Percentiles rank a stretch among this genome's conserved stretches.
These are phyloP conservation scores for Heterohyrax brucei DNA, from an alignment of 2,797 vertebrate genomes.

Conservation along the genomic window DNA sequence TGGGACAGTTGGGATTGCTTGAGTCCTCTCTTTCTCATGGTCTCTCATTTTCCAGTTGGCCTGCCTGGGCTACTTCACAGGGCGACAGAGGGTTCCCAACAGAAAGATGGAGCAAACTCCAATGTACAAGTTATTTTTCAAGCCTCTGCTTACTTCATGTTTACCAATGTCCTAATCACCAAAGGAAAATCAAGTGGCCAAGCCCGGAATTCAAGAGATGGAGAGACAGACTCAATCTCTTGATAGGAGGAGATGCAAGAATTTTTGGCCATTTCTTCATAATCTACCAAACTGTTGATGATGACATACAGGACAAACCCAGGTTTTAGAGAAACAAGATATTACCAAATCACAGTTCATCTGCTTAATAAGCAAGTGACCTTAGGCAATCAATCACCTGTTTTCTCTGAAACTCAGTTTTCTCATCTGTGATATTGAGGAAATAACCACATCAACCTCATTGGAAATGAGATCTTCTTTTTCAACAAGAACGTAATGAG, in stretches of 20 bases:
- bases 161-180: background rate
- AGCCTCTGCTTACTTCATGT: background rate
- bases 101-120: constrained; percentile 24
- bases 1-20: background rate
- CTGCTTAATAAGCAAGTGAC: constrained; percentile 6
- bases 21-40: background rate
- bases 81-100: background rate
- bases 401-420: constrained; percentile 7
- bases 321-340: background rate
- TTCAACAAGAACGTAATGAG: background rate
- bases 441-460: constrained; percentile 26
- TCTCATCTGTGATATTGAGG: background rate
- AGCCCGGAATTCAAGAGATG: background rate
- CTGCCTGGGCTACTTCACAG: background rate
- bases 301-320: constrained; percentile 4
- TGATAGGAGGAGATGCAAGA: background rate
- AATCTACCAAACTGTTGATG: background rate
- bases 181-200: constrained; percentile 43
- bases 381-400: constrained; percentile 24
- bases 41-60: background rate
- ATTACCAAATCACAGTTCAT: constrained; percentile 13
- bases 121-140: background rate
- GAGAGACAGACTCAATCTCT: constrained; percentile 34
- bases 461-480: constrained; percentile 35
- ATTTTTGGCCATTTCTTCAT: constrained; percentile 50